These are phyloP conservation scores for Sorex fumeus DNA, from an alignment of 2,113 vertebrate species.

Conservation along the genomic window DNA sequence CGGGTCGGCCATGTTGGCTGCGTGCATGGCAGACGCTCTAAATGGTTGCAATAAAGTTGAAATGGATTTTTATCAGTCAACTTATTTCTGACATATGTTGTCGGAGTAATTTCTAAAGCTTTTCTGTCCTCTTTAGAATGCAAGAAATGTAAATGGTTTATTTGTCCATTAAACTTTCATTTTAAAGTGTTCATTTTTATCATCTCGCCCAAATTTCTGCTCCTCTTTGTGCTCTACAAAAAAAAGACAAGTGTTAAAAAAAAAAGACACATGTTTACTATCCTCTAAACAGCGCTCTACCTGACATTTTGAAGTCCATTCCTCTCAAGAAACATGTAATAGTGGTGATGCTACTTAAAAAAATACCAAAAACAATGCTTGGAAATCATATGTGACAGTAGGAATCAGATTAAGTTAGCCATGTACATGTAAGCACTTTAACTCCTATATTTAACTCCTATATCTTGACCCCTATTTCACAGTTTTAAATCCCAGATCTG, in stretches of 20 bases:
- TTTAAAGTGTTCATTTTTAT: background rate
- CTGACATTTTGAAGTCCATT: background rate
- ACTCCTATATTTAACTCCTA: too few relatives aligned
- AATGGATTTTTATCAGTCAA: conserved; percentile 39
- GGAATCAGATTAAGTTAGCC: too few relatives aligned
- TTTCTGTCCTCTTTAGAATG: background rate
- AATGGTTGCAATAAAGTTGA: background rate
- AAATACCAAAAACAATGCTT: background rate
- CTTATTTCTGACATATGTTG: background rate
- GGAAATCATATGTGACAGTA: too few relatives aligned
- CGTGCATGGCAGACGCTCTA: too few relatives aligned
- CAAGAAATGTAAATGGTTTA: background rate
- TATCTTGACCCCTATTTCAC: background rate
- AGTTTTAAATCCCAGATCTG: background rate
- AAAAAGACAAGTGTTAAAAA: too few relatives aligned
- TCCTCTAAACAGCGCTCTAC: background rate
- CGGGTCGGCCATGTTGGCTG: too few relatives aligned
- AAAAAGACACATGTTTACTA: background rate
- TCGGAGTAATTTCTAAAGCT: background rate
- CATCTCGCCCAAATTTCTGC: background rate
- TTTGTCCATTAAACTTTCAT: background rate
- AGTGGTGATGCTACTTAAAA: background rate
- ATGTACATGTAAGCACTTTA: too few relatives aligned
- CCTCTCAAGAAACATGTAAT: background rate
- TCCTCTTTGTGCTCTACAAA: background rate